Conservation (phyloP, 2,797 vertebrate species). For the Coccyzus lansbergi region DNA sequence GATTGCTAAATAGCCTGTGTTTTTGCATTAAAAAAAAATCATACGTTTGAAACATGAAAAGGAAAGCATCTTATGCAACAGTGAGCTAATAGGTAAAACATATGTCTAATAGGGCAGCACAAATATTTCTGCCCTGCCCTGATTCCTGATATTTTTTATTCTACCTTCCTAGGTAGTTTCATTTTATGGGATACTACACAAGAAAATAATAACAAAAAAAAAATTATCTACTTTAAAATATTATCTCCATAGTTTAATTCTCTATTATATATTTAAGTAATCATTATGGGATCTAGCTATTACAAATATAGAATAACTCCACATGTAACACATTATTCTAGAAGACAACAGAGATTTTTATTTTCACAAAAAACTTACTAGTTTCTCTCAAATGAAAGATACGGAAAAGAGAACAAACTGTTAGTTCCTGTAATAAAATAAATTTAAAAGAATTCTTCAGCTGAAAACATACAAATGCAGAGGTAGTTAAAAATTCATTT, state of each 20-base stretch:
- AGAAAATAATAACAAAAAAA: not conserved
- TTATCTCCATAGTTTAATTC: not conserved
- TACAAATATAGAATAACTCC: not conserved
- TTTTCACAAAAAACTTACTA: not conserved
- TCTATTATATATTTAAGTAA: not conserved
- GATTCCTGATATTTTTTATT: not conserved
- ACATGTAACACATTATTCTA: not conserved
- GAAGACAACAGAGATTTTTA: not conserved
- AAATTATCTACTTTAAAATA: not conserved
- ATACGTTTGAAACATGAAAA: no score
- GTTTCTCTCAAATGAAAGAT: not conserved
- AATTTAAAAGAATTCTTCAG: not conserved
- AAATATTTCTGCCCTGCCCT: not conserved
- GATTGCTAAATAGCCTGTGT: not conserved
- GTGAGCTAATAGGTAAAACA: not conserved
- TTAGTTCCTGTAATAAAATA: not conserved
- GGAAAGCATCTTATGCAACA: not conserved
- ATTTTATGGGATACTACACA: not conserved
- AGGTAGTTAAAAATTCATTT: not conserved
- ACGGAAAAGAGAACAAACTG: not conserved
- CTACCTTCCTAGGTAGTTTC: not conserved
- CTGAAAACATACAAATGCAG: not conserved
- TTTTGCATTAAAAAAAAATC: not conserved
- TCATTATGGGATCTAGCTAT: not conserved
- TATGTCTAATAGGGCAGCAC: not conserved